Evolutionary conservation across 2,797 vertebrate species (phyloP), one percentile per base, ranked within the genome.

Genomic region (Clarias pachynema): DNA sequence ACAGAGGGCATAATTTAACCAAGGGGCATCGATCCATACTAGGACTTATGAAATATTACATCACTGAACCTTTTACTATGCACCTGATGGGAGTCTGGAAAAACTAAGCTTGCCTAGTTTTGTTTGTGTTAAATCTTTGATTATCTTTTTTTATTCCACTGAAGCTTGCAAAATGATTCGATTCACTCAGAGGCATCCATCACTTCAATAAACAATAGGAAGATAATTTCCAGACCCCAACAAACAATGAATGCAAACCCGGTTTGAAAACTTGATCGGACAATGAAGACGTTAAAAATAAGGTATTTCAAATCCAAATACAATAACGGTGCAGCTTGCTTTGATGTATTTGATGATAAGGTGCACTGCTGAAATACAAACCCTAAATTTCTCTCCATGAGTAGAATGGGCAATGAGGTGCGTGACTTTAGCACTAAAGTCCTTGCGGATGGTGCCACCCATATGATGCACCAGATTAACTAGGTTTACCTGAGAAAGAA

Each of bases 391-490:
- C 92, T 98, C 98, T 89, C 98, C 97, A 53, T 97, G 96, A 14
- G 97, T 99, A 68, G 96, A 98, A 92, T 96, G 95, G 31, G 98
- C 97, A 34, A 99, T 95, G 86, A 99, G 96, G 91, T 99, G 98
- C 26, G 97, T 98, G 85, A 99, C 97, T 94, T 99, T 99, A 66
- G 97, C 96, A 90, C 97, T 98, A 83, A 99, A 99, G 90, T 99
- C 97, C 91, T 95, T 98, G 69, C 97, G 95, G 91, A 97, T 99
- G 89, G 96, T 96, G 77, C 98, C 98, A 63, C 98, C 98, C 98
- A 99, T 99, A 89, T 99, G 97, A 95, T 99, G 98, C 85, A 97
- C 97, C 89, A 99, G 92, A 87, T 96, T 98, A 88, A 99, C 98
- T 29, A 99, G 92, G 44, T 95, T 96, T 81, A 98, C 96, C 98